Evolutionary conservation across 2,113 vertebrate genomes (phyloP).

Genomic region (Xiphorhynchus elegans): DNA sequence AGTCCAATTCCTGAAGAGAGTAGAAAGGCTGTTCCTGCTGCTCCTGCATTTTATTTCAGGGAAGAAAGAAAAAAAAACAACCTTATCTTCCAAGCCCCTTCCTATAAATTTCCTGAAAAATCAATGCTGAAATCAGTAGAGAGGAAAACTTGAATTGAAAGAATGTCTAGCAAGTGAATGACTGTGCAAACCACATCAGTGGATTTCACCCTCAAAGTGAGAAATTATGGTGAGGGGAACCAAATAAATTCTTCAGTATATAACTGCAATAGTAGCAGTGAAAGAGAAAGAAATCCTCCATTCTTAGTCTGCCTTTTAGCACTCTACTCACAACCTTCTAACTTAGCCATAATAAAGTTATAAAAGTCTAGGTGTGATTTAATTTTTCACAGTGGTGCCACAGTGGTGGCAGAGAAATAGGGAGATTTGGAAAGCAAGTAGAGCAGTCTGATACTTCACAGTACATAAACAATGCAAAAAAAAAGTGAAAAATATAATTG

Average conservation of each 20-base stretch:
- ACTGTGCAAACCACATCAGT: neutral
- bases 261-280: neutral
- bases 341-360: neutral
- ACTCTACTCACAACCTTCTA: neutral
- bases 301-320: neutral
- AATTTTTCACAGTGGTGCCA: neutral
- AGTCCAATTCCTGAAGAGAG: neutral
- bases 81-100: neutral
- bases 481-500: fast-evolving
- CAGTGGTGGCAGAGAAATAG: neutral
- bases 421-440: neutral
- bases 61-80: neutral
- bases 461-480: neutral
- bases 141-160: neutral
- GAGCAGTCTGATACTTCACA: neutral
- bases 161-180: neutral
- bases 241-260: neutral
- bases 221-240: neutral
- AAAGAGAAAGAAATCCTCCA: neutral
- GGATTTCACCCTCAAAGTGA: neutral
- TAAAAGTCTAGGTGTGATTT: neutral
- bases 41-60: fast-evolving
- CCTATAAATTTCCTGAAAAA: neutral
- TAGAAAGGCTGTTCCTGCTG: neutral
- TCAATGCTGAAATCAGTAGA: neutral